Evolutionary conservation across 2,113 vertebrate species (phyloP), one percentile per base, ranked within the genome.

Genomic region (Sinocyclocheilus anophthalmus): DNA sequence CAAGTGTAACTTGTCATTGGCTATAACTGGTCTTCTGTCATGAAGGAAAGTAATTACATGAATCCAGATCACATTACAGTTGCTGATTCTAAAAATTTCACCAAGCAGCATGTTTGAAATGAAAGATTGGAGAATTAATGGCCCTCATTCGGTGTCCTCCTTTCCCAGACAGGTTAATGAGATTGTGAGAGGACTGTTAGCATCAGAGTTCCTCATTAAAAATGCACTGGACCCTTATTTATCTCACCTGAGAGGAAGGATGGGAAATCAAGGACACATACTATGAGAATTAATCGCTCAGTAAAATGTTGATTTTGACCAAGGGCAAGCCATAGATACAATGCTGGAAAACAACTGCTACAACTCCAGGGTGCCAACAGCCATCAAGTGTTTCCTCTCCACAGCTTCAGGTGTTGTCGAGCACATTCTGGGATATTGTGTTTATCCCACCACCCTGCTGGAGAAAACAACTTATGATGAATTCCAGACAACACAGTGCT

Each of bases 91-190:
- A 85, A 42, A 79, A 70, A 70, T 80, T 48, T 80, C 2, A 14
- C 1, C 55, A 53, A 45, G 48, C 76, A 85, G 70, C 84, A 85
- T 81, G 50, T 81, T 59, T 72, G 12, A 72, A 73, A 76, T 48
- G 53, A 81, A 61, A 81, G 69, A 75, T 73, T 73, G 78, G 76
- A 69, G 69, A 84, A 86, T 45, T 65, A 76, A 84, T 87, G 77
- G 48, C 83, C 61, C 72, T 81, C 78, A 33, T 72, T 84, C 30
- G 0, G 42, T 81, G 81, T 84, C 86, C 81, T 86, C 61, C 73
- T 80, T 84, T 69, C 76, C 57, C 73, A 42, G 81, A 76, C 72
- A 86, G 87, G 81, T 90, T 90, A 83, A 85, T 87, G 85, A 90
- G 82, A 85, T 86, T 87, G 72, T 48, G 39, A 72, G 57, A 83